These are phyloP conservation scores for Agrochola lota DNA, from an alignment of 2,888 invertebrate species.

Conservation along the genomic window DNA sequence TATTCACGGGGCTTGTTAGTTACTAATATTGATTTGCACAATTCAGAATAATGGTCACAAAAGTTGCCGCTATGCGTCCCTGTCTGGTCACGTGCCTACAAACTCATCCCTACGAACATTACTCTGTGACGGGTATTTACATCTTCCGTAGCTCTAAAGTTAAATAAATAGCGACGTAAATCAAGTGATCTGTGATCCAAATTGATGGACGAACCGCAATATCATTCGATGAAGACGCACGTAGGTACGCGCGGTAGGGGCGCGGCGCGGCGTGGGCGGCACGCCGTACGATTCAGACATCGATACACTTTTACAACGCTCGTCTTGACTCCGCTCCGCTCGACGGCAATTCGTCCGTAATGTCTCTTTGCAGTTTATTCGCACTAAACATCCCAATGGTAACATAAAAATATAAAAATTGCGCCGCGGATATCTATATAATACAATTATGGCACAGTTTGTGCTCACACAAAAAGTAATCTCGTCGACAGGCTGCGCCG, in stretches of 20 bases:
- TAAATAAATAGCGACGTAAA: conserved; percentile 25
- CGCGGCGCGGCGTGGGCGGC: background rate
- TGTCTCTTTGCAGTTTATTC: conserved; percentile 47
- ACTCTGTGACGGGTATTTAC: background rate
- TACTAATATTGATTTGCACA: background rate
- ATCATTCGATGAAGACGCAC: background rate
- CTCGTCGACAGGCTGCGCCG: conserved; percentile 8
- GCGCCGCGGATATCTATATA: conserved; percentile 38
- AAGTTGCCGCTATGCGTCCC: background rate
- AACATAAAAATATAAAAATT: conserved; percentile 47
- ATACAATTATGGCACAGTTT: conserved; percentile 48
- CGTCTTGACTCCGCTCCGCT: conserved; percentile 7
- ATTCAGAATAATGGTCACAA: background rate
- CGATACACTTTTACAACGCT: conserved; percentile 50
- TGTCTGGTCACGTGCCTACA: background rate
- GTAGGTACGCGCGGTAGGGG: background rate
- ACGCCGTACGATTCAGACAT: conserved; percentile 3
- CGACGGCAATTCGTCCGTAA: conserved; percentile 31
- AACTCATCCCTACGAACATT: background rate
- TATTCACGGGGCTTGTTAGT: background rate
- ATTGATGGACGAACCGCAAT: background rate
- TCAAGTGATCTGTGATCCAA: conserved; percentile 4
- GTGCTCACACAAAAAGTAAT: conserved; percentile 40
- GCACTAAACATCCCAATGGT: conserved; percentile 43
- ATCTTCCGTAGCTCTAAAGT: conserved; percentile 2